phyloP scores from a whole-genome alignment of 2,113 vertebrate genomes.

The Macroglossus sobrinus region DNA sequence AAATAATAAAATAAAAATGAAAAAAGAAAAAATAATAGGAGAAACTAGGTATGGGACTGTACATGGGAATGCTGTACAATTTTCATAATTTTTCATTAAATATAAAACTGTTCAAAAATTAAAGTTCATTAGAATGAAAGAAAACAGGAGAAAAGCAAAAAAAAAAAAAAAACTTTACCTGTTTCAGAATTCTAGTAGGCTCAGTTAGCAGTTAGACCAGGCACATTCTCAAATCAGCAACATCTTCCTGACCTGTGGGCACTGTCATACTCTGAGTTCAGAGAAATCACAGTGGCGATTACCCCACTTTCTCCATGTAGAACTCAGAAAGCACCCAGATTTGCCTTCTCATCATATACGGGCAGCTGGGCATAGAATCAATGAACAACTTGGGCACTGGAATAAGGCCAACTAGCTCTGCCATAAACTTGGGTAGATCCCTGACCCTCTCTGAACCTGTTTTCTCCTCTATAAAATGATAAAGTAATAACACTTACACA shows the following conservation, averaged over 20 bases:
- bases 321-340: not conserved
- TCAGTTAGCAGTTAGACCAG: not conserved
- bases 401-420: not conserved
- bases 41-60: not conserved
- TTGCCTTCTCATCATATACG: rapidly evolving
- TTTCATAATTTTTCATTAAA: constrained; percentile 2
- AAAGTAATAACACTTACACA: not conserved
- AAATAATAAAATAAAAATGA: not conserved
- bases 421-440: not conserved
- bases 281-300: not conserved
- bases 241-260: too few relatives aligned
- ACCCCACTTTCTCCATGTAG: not conserved
- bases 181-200: not conserved
- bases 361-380: not conserved
- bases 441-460: not conserved
- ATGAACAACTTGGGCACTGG: not conserved
- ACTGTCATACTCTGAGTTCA: not conserved
- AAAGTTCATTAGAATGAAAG: not conserved
- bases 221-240: not conserved
- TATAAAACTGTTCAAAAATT: not conserved
- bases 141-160: not conserved
- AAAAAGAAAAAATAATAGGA: not conserved
- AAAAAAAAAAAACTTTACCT: not conserved
- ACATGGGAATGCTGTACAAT: not conserved
- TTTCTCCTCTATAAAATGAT: constrained; percentile 4